Evolutionary conservation across 2,113 vertebrate species (phyloP).

Genomic region (Callochromis pleurospilus): DNA sequence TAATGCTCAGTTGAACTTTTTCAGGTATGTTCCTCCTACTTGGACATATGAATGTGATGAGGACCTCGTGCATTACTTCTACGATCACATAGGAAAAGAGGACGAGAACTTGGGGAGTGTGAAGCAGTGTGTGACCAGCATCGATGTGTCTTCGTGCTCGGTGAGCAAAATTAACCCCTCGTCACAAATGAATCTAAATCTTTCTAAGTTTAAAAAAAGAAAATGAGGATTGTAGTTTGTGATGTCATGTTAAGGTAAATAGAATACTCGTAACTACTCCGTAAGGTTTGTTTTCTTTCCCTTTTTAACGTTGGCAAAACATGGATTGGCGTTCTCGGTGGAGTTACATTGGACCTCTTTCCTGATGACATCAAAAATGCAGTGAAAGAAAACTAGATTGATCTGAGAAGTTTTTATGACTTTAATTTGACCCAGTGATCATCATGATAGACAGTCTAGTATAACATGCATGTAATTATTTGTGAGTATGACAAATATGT

Average conservation of each 20-base stretch:
- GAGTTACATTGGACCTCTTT: background rate
- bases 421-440: background rate
- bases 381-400: background rate
- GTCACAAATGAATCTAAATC: background rate
- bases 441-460: background rate
- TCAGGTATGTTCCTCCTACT: constrained; percentile 85
- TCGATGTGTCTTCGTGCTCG: constrained; percentile 90
- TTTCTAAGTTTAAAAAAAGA: background rate
- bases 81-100: constrained; percentile 91
- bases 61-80: constrained; percentile 93
- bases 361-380: background rate
- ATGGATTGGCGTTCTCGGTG: background rate
- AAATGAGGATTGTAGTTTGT: background rate
- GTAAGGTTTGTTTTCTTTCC: fast-evolving
- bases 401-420: background rate
- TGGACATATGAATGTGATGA: constrained; percentile 96
- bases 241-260: background rate
- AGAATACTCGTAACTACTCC: background rate
- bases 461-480: background rate
- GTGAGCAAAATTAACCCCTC: constrained; percentile 45
- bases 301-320: background rate
- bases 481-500: background rate
- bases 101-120: constrained; percentile 94
- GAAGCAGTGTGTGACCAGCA: constrained; percentile 95
- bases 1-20: background rate